These are phyloP conservation scores for Pseudomyrmex sp. DNA, from an alignment of 1,140 invertebrate genomes.

Conservation along the genomic window DNA sequence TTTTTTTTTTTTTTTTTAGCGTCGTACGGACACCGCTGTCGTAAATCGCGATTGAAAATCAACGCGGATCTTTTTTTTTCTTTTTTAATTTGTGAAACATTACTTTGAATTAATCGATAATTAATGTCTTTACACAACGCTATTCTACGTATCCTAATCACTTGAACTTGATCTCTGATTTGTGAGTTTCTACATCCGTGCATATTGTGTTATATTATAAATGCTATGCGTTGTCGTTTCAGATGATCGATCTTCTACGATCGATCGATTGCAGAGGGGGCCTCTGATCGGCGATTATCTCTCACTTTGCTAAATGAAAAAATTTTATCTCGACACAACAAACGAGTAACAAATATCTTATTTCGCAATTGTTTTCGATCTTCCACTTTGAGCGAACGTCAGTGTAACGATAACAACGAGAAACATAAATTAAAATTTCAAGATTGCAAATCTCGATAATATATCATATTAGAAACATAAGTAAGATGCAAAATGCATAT, in stretches of 20 bases:
- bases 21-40: not conserved
- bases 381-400: not conserved
- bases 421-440: not conserved
- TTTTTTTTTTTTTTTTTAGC: too few species aligned
- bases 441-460: too few species aligned
- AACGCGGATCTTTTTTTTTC: not conserved
- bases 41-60: not conserved
- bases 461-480: too few species aligned
- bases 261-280: conserved; percentile 27
- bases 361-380: conserved; percentile 3
- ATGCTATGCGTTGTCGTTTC: conserved; percentile 21
- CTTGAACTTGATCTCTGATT: conserved; percentile 37
- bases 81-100: too few species aligned
- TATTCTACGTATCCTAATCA: conserved; percentile 47
- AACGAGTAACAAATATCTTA: not conserved
- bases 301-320: not conserved
- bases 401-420: conserved; percentile 15
- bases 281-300: conserved; percentile 32
- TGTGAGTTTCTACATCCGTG: conserved; percentile 18
- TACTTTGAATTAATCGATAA: too few species aligned
- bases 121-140: conserved; percentile 14
- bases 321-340: not conserved
- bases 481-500: too few species aligned
- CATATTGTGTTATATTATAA: conserved; percentile 12
- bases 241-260: conserved; percentile 16